Evolutionary conservation across 2,797 vertebrate species (phyloP).

Genomic region (Macrochelys suwanniensis): DNA sequence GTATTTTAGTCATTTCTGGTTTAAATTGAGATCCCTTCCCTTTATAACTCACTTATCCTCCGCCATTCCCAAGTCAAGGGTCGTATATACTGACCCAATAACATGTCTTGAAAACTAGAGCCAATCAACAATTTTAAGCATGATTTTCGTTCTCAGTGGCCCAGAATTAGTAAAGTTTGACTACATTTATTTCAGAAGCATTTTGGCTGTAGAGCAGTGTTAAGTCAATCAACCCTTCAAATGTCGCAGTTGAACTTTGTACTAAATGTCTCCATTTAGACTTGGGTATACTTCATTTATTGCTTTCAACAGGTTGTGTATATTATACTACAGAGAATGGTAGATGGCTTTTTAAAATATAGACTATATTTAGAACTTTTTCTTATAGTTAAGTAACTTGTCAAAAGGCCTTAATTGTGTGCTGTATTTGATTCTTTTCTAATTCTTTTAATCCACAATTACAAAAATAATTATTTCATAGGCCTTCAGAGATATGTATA

Average conservation of each 20-base stretch:
- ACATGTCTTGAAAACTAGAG: no score
- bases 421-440: not conserved
- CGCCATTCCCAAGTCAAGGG: no score
- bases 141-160: no score
- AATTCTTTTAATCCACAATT: not conserved
- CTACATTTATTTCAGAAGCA: no score
- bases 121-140: no score
- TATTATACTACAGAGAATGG: not conserved
- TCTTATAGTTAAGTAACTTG: not conserved
- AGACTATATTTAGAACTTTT: not conserved
- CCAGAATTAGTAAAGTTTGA: no score
- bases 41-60: no score
- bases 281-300: not conserved
- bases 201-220: no score
- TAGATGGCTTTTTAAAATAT: not conserved
- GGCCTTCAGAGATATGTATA: not conserved
- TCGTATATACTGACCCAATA: no score
- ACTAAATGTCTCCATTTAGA: not conserved
- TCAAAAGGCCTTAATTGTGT: not conserved
- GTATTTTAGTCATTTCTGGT: no score
- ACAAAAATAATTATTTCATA: not conserved
- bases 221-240: not conserved
- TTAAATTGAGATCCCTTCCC: no score
- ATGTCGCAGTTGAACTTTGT: not conserved
- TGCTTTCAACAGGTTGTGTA: not conserved